These are phyloP conservation scores for Metellina segmentata DNA, from an alignment of 2,888 invertebrate genomes.

Conservation along the genomic window DNA sequence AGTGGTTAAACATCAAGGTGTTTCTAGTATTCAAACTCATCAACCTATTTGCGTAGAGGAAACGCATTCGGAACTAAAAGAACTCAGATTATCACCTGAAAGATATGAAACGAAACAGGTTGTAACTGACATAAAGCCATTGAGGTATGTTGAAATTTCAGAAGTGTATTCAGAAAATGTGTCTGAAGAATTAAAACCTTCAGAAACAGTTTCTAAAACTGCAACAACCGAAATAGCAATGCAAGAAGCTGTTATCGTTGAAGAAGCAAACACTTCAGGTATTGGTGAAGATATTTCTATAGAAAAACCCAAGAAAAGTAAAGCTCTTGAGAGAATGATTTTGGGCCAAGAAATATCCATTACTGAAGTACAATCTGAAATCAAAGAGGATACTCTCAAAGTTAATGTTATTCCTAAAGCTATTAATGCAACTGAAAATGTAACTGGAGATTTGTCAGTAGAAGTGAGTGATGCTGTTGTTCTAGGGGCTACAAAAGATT, in stretches of 20 bases:
- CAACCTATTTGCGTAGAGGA: slow-evolving; percentile 60
- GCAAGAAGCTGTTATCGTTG: slow-evolving; percentile 65
- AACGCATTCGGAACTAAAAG: slow-evolving; percentile 59
- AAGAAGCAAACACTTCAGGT: slow-evolving; percentile 47
- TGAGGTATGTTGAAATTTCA: slow-evolving; percentile 41
- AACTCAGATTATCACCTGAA: slow-evolving; percentile 51
- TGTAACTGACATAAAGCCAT: slow-evolving; percentile 40
- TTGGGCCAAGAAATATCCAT: slow-evolving; percentile 57
- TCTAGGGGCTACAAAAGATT: slow-evolving; percentile 54
- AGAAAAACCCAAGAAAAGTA: slow-evolving; percentile 37
- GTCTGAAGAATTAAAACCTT: slow-evolving; percentile 31
- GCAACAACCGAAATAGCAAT: slow-evolving; percentile 46
- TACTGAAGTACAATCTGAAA: slow-evolving; percentile 66
- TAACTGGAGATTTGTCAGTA: slow-evolving; percentile 39
- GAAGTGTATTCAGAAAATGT: slow-evolving; percentile 54
- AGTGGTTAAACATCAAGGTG: slow-evolving; percentile 28
- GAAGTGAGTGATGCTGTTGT: slow-evolving; percentile 51
- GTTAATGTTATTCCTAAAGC: slow-evolving; percentile 45
- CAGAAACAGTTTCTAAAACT: slow-evolving; percentile 22
- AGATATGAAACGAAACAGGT: slow-evolving; percentile 13
- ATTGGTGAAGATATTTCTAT: slow-evolving; percentile 37
- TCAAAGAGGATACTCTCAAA: slow-evolving; percentile 41
- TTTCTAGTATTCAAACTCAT: slow-evolving; percentile 23
- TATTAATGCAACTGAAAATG: slow-evolving; percentile 29
- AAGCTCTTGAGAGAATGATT: slow-evolving; percentile 52